A percentile compares a stretch with the other conserved stretches of the same genome.
These are phyloP conservation scores for Magallana angulata DNA, from an alignment of 1,140 invertebrate species.

Conservation along the genomic window DNA sequence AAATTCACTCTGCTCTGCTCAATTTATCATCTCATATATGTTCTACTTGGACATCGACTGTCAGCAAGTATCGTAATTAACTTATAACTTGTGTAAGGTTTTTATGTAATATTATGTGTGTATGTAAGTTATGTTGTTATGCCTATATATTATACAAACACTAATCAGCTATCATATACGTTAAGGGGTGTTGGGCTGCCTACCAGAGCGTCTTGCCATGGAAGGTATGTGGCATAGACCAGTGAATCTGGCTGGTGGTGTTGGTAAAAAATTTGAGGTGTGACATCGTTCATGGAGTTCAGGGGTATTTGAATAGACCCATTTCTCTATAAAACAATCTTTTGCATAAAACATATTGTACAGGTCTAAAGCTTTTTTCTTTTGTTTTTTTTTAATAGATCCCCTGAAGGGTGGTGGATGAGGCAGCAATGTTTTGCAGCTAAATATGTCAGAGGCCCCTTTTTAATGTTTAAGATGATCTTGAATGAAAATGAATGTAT, in stretches of 20 bases:
- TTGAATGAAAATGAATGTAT: too few species aligned
- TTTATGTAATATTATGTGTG: not conserved
- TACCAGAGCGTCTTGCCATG: not conserved
- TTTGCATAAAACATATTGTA: too few species aligned
- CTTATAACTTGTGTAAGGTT: too few species aligned
- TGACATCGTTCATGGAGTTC: constrained; percentile 40
- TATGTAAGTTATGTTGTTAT: not conserved
- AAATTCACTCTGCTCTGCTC: too few species aligned
- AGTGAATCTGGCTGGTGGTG: constrained; percentile 42
- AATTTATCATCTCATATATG: constrained; percentile 39
- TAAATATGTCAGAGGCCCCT: too few species aligned
- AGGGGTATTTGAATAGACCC: constrained; percentile 2
- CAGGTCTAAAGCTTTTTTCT: too few species aligned
- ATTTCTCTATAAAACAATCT: too few species aligned
- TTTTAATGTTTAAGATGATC: too few species aligned
- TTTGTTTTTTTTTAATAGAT: too few species aligned
- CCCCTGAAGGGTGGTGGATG: too few species aligned
- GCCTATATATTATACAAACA: not conserved
- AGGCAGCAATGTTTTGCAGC: too few species aligned
- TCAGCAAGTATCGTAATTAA: constrained; percentile 7
- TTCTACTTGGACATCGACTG: constrained; percentile 32
- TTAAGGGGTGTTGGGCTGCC: not conserved
- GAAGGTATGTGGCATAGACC: constrained; percentile 39
- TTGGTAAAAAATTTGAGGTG: constrained; percentile 5
- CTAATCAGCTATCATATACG: not conserved